Evolutionary conservation across 2,113 vertebrate genomes (phyloP).

Genomic region (Probosciger aterrimus): DNA sequence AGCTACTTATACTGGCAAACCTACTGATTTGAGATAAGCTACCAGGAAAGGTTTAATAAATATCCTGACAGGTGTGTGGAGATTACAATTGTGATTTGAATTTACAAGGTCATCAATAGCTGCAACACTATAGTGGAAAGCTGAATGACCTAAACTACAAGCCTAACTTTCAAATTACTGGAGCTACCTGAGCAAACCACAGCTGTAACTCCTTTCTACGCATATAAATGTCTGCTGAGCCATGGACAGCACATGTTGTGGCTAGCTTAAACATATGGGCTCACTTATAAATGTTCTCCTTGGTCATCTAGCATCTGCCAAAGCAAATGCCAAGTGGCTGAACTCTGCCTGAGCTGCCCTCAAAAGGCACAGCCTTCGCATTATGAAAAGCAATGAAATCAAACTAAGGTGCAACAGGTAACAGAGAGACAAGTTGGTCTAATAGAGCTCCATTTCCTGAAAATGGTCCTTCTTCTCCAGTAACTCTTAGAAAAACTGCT

Average conservation of each 20-base stretch:
- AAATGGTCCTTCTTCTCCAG: neutral
- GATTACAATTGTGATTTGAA: neutral
- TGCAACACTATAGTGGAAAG: neutral
- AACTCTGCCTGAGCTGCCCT: neutral
- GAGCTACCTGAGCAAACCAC: neutral
- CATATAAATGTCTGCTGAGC: neutral
- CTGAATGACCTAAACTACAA: neutral
- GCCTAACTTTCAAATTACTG: neutral
- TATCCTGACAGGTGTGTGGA: neutral
- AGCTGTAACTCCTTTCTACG: neutral
- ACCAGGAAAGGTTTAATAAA: neutral
- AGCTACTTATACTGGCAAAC: neutral
- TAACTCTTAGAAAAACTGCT: neutral
- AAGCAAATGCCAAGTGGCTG: neutral
- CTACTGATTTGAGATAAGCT: neutral
- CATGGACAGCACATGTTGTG: rapidly evolving
- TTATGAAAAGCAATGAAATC: neutral
- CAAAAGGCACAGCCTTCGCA: neutral
- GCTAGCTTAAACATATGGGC: neutral
- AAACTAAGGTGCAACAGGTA: neutral
- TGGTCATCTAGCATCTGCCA: neutral
- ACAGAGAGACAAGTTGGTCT: rapidly evolving
- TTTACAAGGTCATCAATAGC: neutral
- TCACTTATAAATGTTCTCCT: neutral
- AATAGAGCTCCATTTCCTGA: neutral